A percentile compares a stretch with the other conserved stretches of the same genome.
Evolutionary conservation across 2,888 invertebrate genomes (phyloP).

Genomic region (Prosapia bicincta): DNA sequence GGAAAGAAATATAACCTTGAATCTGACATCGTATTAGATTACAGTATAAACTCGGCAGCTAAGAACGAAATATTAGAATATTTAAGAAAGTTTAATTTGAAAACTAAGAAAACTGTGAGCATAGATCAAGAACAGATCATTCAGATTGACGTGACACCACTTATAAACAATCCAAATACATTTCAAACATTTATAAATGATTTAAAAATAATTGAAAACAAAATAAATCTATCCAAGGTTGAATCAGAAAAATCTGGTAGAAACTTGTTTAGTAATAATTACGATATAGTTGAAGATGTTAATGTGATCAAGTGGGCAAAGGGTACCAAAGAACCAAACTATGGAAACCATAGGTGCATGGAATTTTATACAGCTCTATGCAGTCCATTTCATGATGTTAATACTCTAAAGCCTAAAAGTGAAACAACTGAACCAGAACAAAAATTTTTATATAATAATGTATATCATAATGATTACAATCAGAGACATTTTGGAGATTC

Average conservation of each 20-base stretch:
- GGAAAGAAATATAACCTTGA: background rate
- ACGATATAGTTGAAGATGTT: background rate
- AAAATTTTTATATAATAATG: too few relatives aligned
- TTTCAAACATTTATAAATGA: background rate
- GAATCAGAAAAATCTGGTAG: background rate
- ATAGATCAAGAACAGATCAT: background rate
- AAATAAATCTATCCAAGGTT: background rate
- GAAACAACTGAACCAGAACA: too few relatives aligned
- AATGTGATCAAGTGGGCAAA: too few relatives aligned
- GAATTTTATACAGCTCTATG: background rate
- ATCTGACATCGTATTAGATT: background rate
- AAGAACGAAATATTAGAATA: background rate
- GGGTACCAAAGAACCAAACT: too few relatives aligned
- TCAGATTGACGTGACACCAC: background rate
- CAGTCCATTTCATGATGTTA: background rate
- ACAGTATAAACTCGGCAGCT: background rate
- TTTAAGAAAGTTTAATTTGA: background rate
- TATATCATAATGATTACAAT: too few relatives aligned
- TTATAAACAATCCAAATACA: background rate
- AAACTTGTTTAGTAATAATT: background rate
- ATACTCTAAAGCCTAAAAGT: too few relatives aligned
- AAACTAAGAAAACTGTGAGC: background rate
- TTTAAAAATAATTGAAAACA: background rate
- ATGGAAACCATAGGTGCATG: too few relatives aligned
- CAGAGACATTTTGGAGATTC: too few relatives aligned